Percentiles rank a stretch among this genome's conserved stretches.
phyloP scores from a whole-genome alignment of 2,797 vertebrate genomes.

The Diplodus puntazzo region DNA sequence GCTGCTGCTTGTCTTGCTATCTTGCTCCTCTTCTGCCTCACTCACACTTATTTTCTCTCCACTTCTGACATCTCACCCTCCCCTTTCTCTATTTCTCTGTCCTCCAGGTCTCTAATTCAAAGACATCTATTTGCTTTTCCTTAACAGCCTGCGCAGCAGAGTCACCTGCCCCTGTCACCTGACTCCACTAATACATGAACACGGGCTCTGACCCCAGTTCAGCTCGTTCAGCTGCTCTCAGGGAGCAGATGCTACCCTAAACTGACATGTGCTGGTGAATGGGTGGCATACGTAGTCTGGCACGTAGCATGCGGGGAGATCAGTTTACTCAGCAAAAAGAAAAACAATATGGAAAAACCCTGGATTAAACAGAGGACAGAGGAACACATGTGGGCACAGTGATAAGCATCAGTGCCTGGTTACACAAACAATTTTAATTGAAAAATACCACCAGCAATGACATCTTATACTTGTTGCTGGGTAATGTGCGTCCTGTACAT shows the following conservation, averaged over 20 bases:
- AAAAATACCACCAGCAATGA: not conserved
- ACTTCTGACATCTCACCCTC: conserved; percentile 5
- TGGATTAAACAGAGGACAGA: conserved; percentile 45
- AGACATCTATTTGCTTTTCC: conserved; percentile 34
- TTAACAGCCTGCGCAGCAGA: conserved; percentile 25
- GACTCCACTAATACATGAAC: conserved; percentile 45
- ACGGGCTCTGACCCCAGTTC: conserved; percentile 21
- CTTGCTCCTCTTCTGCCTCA: conserved; percentile 10
- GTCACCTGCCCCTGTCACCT: conserved; percentile 63
- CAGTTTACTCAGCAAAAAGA: conserved; percentile 56
- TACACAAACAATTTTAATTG: conserved; percentile 22
- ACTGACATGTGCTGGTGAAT: conserved; percentile 51
- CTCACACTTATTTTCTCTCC: conserved; percentile 21
- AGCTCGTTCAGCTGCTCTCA: conserved; percentile 57
- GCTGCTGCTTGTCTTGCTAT: conserved; percentile 43
- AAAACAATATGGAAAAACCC: conserved; percentile 52
- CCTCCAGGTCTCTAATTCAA: conserved; percentile 23
- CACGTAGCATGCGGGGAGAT: conserved; percentile 51
- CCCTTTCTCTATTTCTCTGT: conserved; percentile 1
- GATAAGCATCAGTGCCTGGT: conserved; percentile 43
- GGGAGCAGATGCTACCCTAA: conserved; percentile 72
- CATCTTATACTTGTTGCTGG: not conserved
- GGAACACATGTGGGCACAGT: conserved; percentile 7
- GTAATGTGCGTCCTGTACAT: not conserved
- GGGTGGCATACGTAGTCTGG: conserved; percentile 12